Conservation (phyloP, 2,888 invertebrate genomes). For the Thymelicus sylvestris region DNA sequence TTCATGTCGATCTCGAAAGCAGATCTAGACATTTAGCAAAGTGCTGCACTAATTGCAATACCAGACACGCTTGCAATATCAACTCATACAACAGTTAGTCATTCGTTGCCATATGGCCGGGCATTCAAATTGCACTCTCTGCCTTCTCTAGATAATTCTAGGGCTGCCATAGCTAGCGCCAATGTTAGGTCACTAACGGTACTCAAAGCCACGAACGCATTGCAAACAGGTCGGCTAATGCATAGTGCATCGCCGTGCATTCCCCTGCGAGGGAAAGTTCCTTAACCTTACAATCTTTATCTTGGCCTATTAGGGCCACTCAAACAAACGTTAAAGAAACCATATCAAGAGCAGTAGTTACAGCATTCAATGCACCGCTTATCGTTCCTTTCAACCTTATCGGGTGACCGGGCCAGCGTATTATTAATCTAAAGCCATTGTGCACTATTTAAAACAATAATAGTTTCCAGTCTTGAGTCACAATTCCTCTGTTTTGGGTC, state of each 20-base stretch:
- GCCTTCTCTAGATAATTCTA: conserved; percentile 40
- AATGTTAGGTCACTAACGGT: conserved; percentile 75
- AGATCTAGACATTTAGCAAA: conserved; percentile 6
- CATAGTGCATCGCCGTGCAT: conserved; percentile 65
- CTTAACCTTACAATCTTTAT: conserved; percentile 60
- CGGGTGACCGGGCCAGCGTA: conserved; percentile 70
- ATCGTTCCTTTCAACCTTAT: conserved; percentile 68
- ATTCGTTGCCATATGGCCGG: conserved; percentile 32
- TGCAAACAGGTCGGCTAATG: conserved; percentile 63
- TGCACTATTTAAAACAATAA: conserved; percentile 51
- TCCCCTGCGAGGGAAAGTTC: conserved; percentile 53
- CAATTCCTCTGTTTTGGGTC: conserved; percentile 33
- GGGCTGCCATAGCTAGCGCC: conserved; percentile 44
- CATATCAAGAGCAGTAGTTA: conserved; percentile 50
- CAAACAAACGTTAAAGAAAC: conserved; percentile 38
- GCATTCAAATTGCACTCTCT: conserved; percentile 36
- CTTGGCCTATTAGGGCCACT: conserved; percentile 55
- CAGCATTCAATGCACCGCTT: conserved; percentile 69
- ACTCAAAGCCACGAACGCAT: conserved; percentile 65
- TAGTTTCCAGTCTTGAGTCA: conserved; percentile 51
- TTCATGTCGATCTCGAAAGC: neutral
- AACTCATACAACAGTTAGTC: conserved; percentile 27
- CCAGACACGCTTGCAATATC: conserved; percentile 27
- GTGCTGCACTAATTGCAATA: conserved; percentile 35
- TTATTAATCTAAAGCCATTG: conserved; percentile 50